Evolutionary conservation across 2,797 vertebrate genomes (phyloP), one percentile per base, ranked within the genome.

Genomic region (Acanthurus tractus): DNA sequence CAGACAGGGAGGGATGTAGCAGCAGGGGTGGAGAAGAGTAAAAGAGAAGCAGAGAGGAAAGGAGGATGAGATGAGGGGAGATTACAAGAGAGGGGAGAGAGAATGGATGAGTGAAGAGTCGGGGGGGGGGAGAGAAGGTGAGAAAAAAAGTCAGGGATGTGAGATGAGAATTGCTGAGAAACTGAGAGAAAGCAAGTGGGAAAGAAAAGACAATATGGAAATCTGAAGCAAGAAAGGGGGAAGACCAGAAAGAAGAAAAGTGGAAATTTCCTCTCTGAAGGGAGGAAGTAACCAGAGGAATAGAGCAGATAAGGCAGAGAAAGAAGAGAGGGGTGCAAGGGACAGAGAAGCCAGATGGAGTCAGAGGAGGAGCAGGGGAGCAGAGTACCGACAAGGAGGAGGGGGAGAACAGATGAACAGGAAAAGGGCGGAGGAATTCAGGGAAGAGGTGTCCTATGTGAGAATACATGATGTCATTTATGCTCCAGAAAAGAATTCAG

Each of bases 331-430:
- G 52, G 38, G 42, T 34, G 56, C 29, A 57, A 48, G 70, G 77
- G 75, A 74, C 70, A 72, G 63, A 61, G 63, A 61, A 81, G 57
- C 70, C 78, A 79, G 56, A 66, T 74, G 22, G 67, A 81, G 65
- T 76, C 55, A 68, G 46, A 87, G 78, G 59, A 74, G 75, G 73
- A 73, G 76, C 52, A 72, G 40, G 62, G 29, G 59, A 63, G 72
- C 61, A 53, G 62, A 78, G 70, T 34, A 63, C 14, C 71, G 76
- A 75, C 49, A 52, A 61, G 25, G 46, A 64, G 67, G 69, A 77
- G 61, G 48, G 64, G 17, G 42, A 72, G 62, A 69, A 61, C 22
- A 65, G 57, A 66, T 15, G 8, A 74, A 58, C 59, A 76, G 66
- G 42, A 74, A 57, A 73, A 70, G 22, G 67, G 68, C 0, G 44